Conservation (phyloP, 2,797 vertebrate genomes). For the Buceros bicornis region DNA sequence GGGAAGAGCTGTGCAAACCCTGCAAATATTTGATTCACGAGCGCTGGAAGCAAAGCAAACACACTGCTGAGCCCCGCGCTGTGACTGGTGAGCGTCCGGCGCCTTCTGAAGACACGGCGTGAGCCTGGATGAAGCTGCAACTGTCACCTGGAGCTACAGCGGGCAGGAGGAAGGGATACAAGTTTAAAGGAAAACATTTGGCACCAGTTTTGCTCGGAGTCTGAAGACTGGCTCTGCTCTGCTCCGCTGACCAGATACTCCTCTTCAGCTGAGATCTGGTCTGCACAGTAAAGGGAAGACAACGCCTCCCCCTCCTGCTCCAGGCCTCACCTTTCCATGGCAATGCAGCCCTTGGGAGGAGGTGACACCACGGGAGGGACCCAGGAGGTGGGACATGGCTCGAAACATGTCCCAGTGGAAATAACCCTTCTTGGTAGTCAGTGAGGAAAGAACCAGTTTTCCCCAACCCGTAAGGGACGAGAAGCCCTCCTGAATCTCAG, state of each 20-base stretch:
- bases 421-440: background rate
- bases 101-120: background rate
- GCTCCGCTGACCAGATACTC: background rate
- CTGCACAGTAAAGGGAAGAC: too few species aligned
- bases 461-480: too few species aligned
- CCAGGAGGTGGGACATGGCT: background rate
- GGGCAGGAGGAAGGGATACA: background rate
- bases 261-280: background rate
- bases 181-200: background rate
- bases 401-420: fast-evolving
- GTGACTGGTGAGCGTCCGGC: background rate
- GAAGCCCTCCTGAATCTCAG: background rate
- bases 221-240: background rate
- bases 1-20: background rate
- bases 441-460: background rate
- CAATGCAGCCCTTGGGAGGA: background rate
- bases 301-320: too few species aligned
- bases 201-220: background rate
- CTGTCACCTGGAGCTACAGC: background rate
- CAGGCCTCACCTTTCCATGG: background rate
- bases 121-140: background rate
- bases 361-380: background rate
- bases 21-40: background rate
- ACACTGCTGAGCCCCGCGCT: background rate
- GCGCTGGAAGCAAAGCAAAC: background rate